These are phyloP conservation scores for Pipistrellus nathusii DNA, from an alignment of 2,797 vertebrate genomes.

Conservation along the genomic window DNA sequence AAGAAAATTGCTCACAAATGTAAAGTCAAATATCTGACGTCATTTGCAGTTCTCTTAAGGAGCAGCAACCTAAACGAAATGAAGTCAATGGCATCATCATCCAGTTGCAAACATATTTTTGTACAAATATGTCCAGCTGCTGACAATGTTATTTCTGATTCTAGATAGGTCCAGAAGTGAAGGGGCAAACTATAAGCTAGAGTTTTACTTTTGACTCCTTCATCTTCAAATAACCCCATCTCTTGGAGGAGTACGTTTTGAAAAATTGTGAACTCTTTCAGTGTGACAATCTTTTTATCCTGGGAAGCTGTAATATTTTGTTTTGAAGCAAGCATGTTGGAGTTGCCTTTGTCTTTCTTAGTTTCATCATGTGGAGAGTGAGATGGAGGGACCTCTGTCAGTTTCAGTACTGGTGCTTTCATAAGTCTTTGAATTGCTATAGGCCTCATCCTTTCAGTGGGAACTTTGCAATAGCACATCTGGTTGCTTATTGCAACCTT, in stretches of 20 bases:
- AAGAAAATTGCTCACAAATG: neutral
- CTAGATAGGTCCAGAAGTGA: neutral
- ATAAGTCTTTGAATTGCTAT: neutral
- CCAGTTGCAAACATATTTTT: neutral
- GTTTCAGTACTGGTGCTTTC: neutral
- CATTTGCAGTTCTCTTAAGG: neutral
- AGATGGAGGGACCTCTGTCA: neutral
- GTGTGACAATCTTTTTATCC: neutral
- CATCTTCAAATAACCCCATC: neutral
- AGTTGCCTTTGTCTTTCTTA: neutral
- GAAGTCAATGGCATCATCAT: neutral
- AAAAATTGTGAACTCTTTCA: neutral
- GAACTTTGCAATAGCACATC: neutral
- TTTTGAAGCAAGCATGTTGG: slow-evolving; percentile 10
- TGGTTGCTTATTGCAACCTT: neutral
- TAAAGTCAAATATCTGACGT: neutral
- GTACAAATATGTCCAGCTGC: neutral
- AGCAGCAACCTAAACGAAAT: neutral
- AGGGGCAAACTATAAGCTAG: neutral
- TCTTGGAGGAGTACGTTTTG: neutral
- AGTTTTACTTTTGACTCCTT: neutral
- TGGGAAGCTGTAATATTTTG: neutral
- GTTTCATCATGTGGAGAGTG: neutral
- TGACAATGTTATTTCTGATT: neutral
- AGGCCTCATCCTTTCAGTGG: neutral